Conservation (phyloP, 2,888 invertebrate genomes). For the Zeuzera pyrina region DNA sequence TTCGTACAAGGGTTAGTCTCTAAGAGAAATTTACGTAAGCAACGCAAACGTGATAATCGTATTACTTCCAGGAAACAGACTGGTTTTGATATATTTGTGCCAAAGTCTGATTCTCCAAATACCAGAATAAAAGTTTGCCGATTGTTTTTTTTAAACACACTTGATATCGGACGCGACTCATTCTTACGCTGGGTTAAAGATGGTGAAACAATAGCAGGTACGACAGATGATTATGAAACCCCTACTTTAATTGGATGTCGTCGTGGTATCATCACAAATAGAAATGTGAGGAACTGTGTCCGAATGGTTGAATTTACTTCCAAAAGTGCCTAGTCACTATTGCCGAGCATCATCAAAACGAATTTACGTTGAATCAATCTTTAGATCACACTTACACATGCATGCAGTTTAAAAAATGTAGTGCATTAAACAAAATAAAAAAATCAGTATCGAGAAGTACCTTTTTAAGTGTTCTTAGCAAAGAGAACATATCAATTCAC, state of each 20-base stretch:
- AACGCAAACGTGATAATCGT: too few relatives aligned
- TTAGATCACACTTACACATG: constrained; percentile 6
- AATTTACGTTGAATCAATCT: constrained; percentile 8
- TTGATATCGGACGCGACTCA: neutral
- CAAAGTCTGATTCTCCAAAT: too few relatives aligned
- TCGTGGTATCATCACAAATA: too few relatives aligned
- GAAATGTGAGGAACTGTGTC: constrained; percentile 1
- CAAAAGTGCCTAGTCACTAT: constrained; percentile 10
- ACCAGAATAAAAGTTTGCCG: too few relatives aligned
- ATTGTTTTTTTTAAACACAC: neutral
- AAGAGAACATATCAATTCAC: constrained; percentile 1
- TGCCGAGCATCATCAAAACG: constrained; percentile 5
- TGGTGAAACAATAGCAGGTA: neutral
- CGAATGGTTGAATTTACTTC: constrained; percentile 5
- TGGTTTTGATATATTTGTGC: too few relatives aligned
- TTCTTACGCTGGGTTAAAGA: neutral
- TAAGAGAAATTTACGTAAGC: too few relatives aligned
- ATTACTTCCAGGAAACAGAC: too few relatives aligned
- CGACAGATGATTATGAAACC: neutral
- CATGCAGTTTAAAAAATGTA: constrained; percentile 2
- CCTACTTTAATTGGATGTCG: neutral
- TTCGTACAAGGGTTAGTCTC: too few relatives aligned
- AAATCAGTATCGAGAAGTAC: neutral
- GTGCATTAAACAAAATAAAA: too few relatives aligned
- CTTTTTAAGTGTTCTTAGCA: neutral